Evolutionary conservation across 2,113 vertebrate genomes (phyloP).

Genomic region (Hypomesus transpacificus): DNA sequence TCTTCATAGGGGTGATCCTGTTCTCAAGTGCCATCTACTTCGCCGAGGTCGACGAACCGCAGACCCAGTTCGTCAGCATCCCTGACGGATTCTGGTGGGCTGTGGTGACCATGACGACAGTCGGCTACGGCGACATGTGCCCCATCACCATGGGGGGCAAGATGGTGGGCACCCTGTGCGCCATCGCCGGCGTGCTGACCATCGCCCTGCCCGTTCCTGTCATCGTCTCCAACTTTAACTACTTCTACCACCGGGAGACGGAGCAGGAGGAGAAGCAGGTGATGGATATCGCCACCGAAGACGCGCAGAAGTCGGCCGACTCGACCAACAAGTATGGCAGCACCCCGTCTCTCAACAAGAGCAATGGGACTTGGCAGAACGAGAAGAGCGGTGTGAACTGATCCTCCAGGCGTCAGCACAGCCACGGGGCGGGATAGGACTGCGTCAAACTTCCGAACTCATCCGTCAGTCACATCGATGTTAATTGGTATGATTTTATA

Average conservation of each 20-base stretch:
- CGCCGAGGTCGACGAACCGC: slow-evolving; percentile 92
- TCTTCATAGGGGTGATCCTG: slow-evolving; percentile 96
- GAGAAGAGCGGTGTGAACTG: slow-evolving; percentile 77
- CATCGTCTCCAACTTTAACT: slow-evolving; percentile 99
- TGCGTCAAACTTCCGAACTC: slow-evolving; percentile 23
- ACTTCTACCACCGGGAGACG: slow-evolving; percentile 95
- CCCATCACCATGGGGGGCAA: slow-evolving; percentile 92
- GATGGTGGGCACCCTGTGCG: slow-evolving; percentile 94
- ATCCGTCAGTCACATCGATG: slow-evolving; percentile 22
- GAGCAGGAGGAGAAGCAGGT: slow-evolving; percentile 87
- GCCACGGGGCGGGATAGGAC: slow-evolving; percentile 30
- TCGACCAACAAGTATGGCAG: slow-evolving; percentile 74
- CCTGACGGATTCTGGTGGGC: slow-evolving; percentile 99
- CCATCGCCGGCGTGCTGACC: slow-evolving; percentile 94
- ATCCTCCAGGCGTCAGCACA: slow-evolving; percentile 14
- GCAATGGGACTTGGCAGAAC: slow-evolving; percentile 75
- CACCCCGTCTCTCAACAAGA: slow-evolving; percentile 84
- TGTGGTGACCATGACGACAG: slow-evolving; percentile 97
- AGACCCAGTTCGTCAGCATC: slow-evolving; percentile 96
- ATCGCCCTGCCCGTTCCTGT: slow-evolving; percentile 95
- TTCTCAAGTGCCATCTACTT: slow-evolving; percentile 98
- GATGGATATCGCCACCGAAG: slow-evolving; percentile 77
- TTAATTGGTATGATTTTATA: slow-evolving; percentile 37
- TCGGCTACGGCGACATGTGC: slow-evolving; percentile 97
- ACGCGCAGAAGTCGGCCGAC: slow-evolving; percentile 66